Evolutionary conservation across 2,797 vertebrate genomes (phyloP).

Genomic region (Helicolenus hilgendorfi): DNA sequence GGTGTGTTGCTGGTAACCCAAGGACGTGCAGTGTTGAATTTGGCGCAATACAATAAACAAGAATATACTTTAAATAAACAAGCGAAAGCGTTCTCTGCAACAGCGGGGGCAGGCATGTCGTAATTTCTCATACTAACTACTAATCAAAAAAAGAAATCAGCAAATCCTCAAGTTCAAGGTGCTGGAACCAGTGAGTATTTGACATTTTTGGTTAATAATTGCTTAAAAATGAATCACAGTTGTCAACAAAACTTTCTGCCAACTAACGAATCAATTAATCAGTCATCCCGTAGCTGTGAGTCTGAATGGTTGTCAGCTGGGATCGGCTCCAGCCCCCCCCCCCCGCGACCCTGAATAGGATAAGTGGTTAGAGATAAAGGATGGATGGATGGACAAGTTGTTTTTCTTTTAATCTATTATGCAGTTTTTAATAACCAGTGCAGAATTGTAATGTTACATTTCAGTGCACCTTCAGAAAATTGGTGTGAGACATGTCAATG

Average conservation of each 20-base stretch:
- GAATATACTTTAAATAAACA: background rate
- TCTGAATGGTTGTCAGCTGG: too few species aligned
- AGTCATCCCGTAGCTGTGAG: too few species aligned
- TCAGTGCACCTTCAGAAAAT: background rate
- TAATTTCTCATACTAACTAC: too few species aligned
- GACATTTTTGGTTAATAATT: background rate
- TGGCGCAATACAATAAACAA: background rate
- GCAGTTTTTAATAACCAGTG: background rate
- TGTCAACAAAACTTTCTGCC: background rate
- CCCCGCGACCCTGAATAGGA: too few species aligned
- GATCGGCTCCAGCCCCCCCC: too few species aligned
- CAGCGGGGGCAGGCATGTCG: too few species aligned
- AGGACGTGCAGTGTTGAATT: background rate
- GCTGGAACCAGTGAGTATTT: background rate
- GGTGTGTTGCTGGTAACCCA: background rate
- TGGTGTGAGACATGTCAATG: background rate
- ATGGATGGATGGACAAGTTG: too few species aligned
- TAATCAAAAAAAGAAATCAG: too few species aligned
- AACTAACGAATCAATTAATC: background rate
- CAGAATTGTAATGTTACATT: background rate
- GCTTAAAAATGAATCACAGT: background rate
- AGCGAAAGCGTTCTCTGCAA: background rate
- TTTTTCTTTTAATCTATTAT: background rate
- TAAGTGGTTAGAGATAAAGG: too few species aligned
- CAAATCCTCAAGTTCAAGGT: background rate